A percentile compares a stretch with the other conserved stretches of the same genome.
Evolutionary conservation across 2,113 vertebrate genomes (phyloP).

Genomic region (Scophthalmus maximus): DNA sequence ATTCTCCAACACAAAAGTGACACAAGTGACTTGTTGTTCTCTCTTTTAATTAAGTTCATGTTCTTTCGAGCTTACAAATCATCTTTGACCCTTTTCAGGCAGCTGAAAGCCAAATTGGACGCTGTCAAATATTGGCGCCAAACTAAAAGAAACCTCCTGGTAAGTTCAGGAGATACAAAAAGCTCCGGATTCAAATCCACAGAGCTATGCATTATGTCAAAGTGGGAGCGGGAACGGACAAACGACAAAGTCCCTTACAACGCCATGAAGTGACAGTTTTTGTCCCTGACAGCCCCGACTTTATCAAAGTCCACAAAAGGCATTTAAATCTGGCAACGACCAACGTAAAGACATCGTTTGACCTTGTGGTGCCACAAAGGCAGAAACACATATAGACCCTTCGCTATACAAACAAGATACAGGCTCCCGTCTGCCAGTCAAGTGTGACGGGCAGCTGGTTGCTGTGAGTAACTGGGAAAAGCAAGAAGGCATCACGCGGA

Average conservation of each 20-base stretch:
- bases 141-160: constrained; percentile 6
- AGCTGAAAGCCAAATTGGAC: background rate
- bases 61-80: background rate
- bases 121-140: background rate
- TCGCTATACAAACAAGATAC: constrained; percentile 54
- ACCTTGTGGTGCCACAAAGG: constrained; percentile 43
- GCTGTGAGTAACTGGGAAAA: constrained; percentile 72
- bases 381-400: constrained; percentile 30
- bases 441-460: constrained; percentile 62
- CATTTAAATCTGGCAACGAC: constrained; percentile 32
- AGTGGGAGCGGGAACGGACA: constrained; percentile 35
- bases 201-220: constrained; percentile 8
- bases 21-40: background rate
- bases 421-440: constrained; percentile 61
- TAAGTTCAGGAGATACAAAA: background rate
- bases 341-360: constrained; percentile 35
- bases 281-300: constrained; percentile 27
- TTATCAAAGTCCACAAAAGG: constrained; percentile 46
- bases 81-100: background rate
- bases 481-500: constrained; percentile 44
- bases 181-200: constrained; percentile 13
- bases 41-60: background rate
- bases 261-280: constrained; percentile 22
- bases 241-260: constrained; percentile 39
- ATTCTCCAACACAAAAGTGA: no score